phyloP scores from a whole-genome alignment of 2,113 vertebrate genomes.

The Leptocoma aspasia region DNA sequence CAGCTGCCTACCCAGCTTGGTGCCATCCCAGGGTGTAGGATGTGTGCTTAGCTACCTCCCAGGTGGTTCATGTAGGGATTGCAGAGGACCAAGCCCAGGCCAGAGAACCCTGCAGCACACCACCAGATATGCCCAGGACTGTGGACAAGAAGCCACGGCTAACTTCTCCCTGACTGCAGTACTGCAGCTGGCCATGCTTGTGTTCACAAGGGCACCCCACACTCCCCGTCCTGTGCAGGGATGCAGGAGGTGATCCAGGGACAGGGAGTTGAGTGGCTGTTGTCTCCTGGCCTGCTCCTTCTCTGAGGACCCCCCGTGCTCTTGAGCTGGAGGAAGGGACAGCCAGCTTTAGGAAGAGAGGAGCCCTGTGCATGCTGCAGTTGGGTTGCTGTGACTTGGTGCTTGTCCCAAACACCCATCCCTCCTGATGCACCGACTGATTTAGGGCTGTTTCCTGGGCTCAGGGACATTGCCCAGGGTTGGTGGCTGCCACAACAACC shows the following conservation, averaged over 20 bases:
- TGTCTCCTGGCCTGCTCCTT: neutral
- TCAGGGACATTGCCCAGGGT: neutral
- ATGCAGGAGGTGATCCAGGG: neutral
- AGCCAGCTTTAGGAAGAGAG: neutral
- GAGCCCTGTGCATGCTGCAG: neutral
- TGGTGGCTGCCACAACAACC: neutral
- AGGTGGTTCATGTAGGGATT: neutral
- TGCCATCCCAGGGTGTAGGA: neutral
- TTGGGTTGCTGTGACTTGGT: neutral
- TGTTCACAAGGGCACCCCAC: neutral
- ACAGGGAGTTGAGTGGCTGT: accelerated
- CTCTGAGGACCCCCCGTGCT: neutral
- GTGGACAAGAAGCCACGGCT: neutral
- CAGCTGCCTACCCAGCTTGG: neutral
- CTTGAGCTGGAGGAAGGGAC: neutral
- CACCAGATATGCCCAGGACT: neutral
- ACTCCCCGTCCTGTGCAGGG: neutral
- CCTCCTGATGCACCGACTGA: neutral
- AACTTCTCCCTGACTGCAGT: neutral
- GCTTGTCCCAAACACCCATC: neutral
- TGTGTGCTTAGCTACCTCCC: accelerated
- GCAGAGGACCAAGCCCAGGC: neutral
- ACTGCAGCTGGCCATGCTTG: neutral
- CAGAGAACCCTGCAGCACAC: neutral
- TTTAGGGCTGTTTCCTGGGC: neutral